A percentile compares a stretch with the other conserved stretches of the same genome.
Conservation (phyloP, 2,797 vertebrate genomes). For the Varecia variegata region DNA sequence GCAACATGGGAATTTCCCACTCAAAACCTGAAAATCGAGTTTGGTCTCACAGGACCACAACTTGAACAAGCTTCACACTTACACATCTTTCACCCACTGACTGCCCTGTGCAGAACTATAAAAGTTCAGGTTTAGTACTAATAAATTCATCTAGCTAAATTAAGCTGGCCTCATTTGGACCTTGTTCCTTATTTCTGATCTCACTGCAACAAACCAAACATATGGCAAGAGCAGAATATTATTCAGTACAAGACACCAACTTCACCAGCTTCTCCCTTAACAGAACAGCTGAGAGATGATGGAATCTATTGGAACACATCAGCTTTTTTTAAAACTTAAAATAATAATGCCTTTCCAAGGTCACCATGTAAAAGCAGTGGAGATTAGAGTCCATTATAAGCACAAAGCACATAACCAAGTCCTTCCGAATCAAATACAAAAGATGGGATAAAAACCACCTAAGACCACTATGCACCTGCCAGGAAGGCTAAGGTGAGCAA, state of each 20-base stretch:
- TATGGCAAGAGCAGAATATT: background rate
- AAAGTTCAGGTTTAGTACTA: background rate
- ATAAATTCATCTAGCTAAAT: background rate
- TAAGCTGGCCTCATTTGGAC: background rate
- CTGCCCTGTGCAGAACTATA: background rate
- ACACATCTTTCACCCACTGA: background rate
- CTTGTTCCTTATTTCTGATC: conserved; percentile 24
- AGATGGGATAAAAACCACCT: background rate
- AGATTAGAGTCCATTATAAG: background rate
- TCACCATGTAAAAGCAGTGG: background rate
- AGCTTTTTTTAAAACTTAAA: conserved; percentile 1
- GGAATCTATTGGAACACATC: background rate
- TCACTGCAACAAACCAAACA: background rate
- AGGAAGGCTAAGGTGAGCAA: background rate
- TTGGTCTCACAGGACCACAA: background rate
- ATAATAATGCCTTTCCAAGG: conserved; percentile 1
- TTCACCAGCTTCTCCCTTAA: background rate
- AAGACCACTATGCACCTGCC: background rate
- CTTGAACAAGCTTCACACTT: background rate
- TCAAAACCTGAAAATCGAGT: background rate
- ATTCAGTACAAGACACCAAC: background rate
- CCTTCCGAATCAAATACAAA: background rate
- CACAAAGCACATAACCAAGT: background rate
- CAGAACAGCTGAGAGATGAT: background rate
- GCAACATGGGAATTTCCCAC: background rate